Conservation (phyloP, 2,113 vertebrate species). For the Ochotona curzoniae region DNA sequence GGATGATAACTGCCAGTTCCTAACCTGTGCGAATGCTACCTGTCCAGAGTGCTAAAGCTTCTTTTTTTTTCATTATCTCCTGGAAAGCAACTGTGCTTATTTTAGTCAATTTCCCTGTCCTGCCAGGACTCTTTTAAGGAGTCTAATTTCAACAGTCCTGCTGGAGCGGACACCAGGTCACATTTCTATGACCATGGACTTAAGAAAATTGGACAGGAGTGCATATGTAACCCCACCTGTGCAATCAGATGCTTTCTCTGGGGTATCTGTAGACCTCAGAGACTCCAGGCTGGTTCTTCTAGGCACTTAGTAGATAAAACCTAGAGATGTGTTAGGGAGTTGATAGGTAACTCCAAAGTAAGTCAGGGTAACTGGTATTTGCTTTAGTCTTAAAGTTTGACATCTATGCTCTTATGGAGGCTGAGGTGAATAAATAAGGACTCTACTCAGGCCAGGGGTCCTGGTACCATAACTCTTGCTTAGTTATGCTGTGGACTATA, state of each 20-base stretch:
- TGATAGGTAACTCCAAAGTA: not conserved
- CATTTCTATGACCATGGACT: not conserved
- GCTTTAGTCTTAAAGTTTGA: not conserved
- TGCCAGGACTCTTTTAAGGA: not conserved
- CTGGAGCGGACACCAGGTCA: not conserved
- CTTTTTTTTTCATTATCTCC: not conserved
- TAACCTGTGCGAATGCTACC: not conserved
- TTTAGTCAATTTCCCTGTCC: not conserved
- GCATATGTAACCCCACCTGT: not conserved
- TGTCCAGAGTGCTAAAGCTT: not conserved
- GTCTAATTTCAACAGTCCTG: not conserved
- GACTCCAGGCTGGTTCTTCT: not conserved
- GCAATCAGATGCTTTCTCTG: not conserved
- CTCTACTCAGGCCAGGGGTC: not conserved
- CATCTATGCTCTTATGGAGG: not conserved
- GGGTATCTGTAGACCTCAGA: not conserved
- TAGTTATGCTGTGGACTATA: not conserved
- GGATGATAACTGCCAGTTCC: not conserved
- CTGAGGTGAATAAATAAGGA: not conserved
- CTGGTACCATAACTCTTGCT: not conserved
- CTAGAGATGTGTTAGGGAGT: not conserved
- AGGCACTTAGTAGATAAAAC: not conserved
- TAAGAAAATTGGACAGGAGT: not conserved
- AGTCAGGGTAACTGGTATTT: not conserved
- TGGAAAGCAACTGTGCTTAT: not conserved